These are phyloP conservation scores for Graphium colonna DNA, from an alignment of 2,888 invertebrate genomes.

Conservation along the genomic window DNA sequence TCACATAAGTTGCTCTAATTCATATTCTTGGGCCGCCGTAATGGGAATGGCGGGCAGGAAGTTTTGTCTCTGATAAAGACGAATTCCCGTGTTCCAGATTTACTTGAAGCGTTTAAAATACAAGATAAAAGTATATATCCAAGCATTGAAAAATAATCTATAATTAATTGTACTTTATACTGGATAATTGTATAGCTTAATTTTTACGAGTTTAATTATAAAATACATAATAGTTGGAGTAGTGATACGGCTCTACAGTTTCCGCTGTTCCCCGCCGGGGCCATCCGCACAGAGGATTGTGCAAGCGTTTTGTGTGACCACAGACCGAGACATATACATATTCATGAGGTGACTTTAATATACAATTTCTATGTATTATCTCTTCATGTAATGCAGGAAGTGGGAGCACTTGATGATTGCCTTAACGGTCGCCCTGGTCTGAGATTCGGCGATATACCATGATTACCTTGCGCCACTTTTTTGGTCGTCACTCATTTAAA, in stretches of 20 bases:
- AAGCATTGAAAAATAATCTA: too few species aligned
- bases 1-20: too few species aligned
- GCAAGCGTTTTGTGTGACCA: conserved; percentile 73
- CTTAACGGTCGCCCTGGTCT: conserved; percentile 67
- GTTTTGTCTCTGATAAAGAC: too few species aligned
- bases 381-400: conserved; percentile 74
- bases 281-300: conserved; percentile 67
- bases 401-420: conserved; percentile 67
- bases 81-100: too few species aligned
- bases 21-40: too few species aligned
- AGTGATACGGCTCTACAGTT: neutral
- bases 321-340: conserved; percentile 77
- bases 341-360: conserved; percentile 77
- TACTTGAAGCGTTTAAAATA: too few species aligned
- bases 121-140: too few species aligned
- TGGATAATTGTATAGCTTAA: too few species aligned
- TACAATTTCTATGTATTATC: conserved; percentile 80
- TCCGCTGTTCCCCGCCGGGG: conserved; percentile 40
- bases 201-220: too few species aligned
- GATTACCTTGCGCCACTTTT: conserved; percentile 48
- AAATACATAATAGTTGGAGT: too few species aligned
- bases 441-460: conserved; percentile 54
- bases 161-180: too few species aligned
- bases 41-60: too few species aligned
- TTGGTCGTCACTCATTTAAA: conserved; percentile 24